Evolutionary conservation across 2,888 invertebrate genomes (phyloP).

Genomic region (Anoplius nigerrimus): DNA sequence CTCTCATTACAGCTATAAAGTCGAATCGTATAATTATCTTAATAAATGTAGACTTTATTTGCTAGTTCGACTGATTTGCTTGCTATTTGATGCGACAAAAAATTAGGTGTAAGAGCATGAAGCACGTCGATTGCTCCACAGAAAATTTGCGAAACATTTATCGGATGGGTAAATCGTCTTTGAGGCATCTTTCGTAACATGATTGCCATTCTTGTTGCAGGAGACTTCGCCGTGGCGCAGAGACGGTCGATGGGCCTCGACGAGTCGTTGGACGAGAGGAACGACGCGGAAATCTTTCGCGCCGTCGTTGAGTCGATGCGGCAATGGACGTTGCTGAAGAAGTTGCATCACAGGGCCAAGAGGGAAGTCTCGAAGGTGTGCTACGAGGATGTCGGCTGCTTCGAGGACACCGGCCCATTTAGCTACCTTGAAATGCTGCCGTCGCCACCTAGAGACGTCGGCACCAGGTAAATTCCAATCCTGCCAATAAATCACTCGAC

Average conservation of each 20-base stretch:
- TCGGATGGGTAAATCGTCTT: too few species aligned
- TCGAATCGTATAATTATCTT: too few species aligned
- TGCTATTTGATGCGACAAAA: too few species aligned
- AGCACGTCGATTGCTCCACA: too few species aligned
- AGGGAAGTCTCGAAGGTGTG: slow-evolving; percentile 89
- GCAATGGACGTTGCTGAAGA: slow-evolving; percentile 83
- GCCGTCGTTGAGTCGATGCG: slow-evolving; percentile 85
- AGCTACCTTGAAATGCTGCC: slow-evolving; percentile 94
- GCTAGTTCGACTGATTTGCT: too few species aligned
- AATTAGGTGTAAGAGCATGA: too few species aligned
- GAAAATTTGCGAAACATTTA: too few species aligned
- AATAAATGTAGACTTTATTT: too few species aligned
- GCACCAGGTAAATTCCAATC: slow-evolving; percentile 88
- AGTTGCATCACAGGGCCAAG: slow-evolving; percentile 78
- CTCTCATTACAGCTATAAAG: too few species aligned
- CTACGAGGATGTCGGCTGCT: slow-evolving; percentile 93
- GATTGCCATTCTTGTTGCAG: slow-evolving; percentile 44
- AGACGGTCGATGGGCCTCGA: slow-evolving; percentile 78
- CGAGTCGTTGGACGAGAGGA: slow-evolving; percentile 84
- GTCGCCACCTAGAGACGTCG: slow-evolving; percentile 89
- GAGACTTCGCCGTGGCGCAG: slow-evolving; percentile 61
- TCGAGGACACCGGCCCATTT: slow-evolving; percentile 92
- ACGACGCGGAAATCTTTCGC: slow-evolving; percentile 83
- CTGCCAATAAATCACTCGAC: neutral
- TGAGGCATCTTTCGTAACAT: too few species aligned